Base-by-base conservation (phyloP, 2,888 invertebrate genomes). In the Anoplius nigerrimus region DNA sequence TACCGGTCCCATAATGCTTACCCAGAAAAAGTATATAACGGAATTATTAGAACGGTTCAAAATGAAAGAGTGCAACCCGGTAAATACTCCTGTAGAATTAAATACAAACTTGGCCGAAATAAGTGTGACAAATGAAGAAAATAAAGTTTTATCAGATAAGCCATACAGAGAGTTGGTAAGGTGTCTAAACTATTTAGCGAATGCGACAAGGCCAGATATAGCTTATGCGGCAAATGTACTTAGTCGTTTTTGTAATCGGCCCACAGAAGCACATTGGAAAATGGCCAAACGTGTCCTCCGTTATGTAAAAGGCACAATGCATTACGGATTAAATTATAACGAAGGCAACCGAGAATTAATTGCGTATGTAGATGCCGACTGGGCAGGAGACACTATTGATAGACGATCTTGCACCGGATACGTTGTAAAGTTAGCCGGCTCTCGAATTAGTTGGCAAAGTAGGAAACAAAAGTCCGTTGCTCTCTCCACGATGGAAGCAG, bases 381-480 rank as follows among this genome's bases (percentile, higher is more conserved):
- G 63, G 68, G 52, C 55, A 1, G 56, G 20, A 6, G 68, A 68
- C 13, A 16, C 11, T 0, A 51, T 15, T 0, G 52, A 51, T 5
- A 59, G 63, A 24, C 46, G 34, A 45, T 68, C 68, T 2, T 11
- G 22, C 2, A 48, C 68, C 0, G 68, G 45, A 18, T 60, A 55
- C 3, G 60, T 63, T 0, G 11, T 15, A 18, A 11, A 59, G 15
- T 22, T 68, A 27, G 48, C 58, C 5, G 13, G n/a, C 0, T 54
- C 45, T 0, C 69, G 62, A 3, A 48, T 67, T n/a, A 62, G 58
- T 2, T 58, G 62, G 58, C 13, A 20, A 3, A 42, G 54, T 16
- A 53, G 46, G 4, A 68, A 68, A n/a, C 68, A 63, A 45, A 60
- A 53, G 27, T 55, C 63, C 0, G 60, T 63, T 0, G 68, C 68